Percentiles rank a stretch among this genome's conserved stretches.
Conservation (phyloP, 2,888 invertebrate genomes). For the Priocnemis perturbator region DNA sequence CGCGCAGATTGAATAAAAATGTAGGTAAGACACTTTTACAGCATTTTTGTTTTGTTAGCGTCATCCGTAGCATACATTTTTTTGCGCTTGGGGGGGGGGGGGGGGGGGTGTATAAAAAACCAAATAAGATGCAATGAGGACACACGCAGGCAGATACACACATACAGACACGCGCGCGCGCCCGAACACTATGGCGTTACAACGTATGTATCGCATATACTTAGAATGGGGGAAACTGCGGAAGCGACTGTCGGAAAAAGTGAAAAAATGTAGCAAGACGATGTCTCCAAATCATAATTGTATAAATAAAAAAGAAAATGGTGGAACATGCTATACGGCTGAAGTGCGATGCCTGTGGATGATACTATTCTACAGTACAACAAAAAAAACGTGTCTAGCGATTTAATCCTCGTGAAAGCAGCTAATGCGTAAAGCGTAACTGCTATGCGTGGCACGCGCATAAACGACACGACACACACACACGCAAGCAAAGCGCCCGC, state of each 20-base stretch:
- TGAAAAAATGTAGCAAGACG: conserved; percentile 24
- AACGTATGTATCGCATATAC: no score
- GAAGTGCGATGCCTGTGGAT: conserved; percentile 31
- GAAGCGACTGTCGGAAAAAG: conserved; percentile 46
- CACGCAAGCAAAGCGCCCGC: no score
- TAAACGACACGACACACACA: no score
- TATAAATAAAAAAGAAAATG: conserved; percentile 34
- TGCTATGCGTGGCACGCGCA: conserved; percentile 39
- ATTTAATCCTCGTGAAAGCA: conserved; percentile 36
- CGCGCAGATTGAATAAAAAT: no score
- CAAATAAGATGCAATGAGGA: neutral
- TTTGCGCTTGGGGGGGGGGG: no score
- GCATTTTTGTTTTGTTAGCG: no score
- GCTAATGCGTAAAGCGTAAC: conserved; percentile 45
- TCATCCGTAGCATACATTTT: no score
- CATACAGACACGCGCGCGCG: no score
- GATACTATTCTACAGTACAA: no score
- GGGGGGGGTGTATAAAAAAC: no score
- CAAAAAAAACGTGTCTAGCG: conserved; percentile 29
- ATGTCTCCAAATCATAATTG: conserved; percentile 39
- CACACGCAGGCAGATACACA: neutral
- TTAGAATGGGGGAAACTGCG: conserved; percentile 40
- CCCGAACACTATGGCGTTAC: no score
- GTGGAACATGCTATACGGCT: conserved; percentile 21
- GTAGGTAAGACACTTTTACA: no score